Conservation (phyloP, 37 sponge, comb jelly and placozoan species). For the Eunapius fragilis region DNA sequence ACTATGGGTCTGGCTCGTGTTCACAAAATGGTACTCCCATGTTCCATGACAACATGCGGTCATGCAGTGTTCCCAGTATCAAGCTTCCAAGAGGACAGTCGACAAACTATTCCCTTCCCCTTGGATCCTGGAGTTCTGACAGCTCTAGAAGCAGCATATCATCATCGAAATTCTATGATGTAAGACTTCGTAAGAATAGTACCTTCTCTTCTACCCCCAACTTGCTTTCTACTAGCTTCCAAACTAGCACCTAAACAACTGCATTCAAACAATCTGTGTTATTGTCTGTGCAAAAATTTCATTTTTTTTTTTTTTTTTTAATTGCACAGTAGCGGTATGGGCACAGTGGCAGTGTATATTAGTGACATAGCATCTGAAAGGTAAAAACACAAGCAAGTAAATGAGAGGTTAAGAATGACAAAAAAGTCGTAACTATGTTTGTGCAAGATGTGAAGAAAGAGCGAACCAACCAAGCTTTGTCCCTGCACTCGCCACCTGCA, state of each 20-base stretch:
- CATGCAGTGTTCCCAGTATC: not conserved
- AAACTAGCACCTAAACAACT: not conserved
- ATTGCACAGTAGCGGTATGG: not conserved
- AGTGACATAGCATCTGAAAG: not conserved
- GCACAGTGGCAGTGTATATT: not conserved
- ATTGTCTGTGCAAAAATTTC: not conserved
- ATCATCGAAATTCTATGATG: constrained; percentile 15
- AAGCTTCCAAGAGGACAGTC: not conserved
- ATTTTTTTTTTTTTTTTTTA: not conserved
- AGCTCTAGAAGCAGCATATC: not conserved
- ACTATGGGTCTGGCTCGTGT: not conserved
- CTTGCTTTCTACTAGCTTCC: not conserved
- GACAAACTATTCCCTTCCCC: constrained; percentile 7
- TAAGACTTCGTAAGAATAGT: not conserved
- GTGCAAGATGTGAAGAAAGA: constrained; percentile 20
- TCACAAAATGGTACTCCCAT: not conserved
- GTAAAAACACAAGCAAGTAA: not conserved
- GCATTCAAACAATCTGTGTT: not conserved
- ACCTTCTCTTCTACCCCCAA: constrained; percentile 26
- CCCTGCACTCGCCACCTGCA: not conserved
- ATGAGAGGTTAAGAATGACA: not conserved
- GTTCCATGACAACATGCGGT: not conserved
- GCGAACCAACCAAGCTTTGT: constrained; percentile 20
- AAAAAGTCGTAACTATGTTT: not conserved
- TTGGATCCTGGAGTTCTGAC: constrained; percentile 3